Conservation (phyloP, 2,797 vertebrate genomes). For the Australoheros facetus region DNA sequence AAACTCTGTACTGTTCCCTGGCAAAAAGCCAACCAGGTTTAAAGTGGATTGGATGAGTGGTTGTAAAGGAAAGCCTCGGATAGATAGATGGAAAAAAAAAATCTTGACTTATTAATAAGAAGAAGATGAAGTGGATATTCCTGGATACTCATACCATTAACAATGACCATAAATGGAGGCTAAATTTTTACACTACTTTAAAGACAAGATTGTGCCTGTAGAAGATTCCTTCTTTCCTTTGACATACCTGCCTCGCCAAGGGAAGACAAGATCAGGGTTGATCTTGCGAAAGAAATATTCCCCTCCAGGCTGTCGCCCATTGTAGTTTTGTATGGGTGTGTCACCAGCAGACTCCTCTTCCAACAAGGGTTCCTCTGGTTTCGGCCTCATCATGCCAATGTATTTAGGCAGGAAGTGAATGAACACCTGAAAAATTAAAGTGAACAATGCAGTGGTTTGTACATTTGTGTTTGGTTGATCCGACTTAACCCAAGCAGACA, state of each 20-base stretch:
- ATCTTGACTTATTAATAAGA: neutral
- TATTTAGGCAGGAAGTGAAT: constrained; percentile 87
- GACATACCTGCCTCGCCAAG: constrained; percentile 85
- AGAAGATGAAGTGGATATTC: neutral
- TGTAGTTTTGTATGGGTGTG: constrained; percentile 39
- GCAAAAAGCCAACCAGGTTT: neutral
- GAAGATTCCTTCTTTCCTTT: neutral
- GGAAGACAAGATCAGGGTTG: constrained; percentile 83
- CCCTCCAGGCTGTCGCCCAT: constrained; percentile 78
- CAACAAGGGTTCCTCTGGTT: constrained; percentile 70
- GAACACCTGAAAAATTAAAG: constrained; percentile 79
- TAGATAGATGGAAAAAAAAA: neutral
- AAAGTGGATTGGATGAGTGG: neutral
- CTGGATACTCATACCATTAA: neutral
- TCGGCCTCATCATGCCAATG: constrained; percentile 86
- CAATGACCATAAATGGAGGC: neutral
- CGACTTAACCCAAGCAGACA: neutral
- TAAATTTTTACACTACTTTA: neutral
- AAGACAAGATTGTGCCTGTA: rapidly evolving
- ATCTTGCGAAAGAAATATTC: constrained; percentile 91
- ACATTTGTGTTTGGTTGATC: too few relatives aligned
- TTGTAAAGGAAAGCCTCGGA: neutral
- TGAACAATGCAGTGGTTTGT: neutral
- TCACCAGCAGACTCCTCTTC: constrained; percentile 60
- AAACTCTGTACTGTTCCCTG: neutral